Base-by-base conservation (phyloP, 2,888 invertebrate genomes). In the Orthosia gracilis region DNA sequence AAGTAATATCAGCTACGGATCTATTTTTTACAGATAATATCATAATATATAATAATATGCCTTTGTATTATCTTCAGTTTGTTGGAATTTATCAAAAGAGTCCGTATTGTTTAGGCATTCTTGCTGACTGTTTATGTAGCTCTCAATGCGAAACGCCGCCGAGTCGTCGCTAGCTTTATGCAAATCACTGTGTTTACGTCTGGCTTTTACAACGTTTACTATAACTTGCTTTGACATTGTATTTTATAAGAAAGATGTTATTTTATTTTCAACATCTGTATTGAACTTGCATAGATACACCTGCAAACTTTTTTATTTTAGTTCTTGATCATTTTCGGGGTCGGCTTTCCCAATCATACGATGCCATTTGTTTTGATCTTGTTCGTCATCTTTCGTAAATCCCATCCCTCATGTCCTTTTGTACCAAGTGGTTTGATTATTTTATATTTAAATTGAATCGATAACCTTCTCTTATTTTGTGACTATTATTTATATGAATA, bases 131-230 rank as follows among this genome's bases (percentile, higher is more conserved):
- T 62, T 47, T 52, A 45, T 21, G 40, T 40, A 40, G 9, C 40
- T 40, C n/a, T n/a, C 23, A 4, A 13, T n/a, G 11, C 15, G 31
- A 65, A 49, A 68, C 5, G 23, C 18, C 17, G 40, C 40, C 9
- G 40, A n/a, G n/a, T n/a, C 40, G 40, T 69, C n/a, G 5, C 52
- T n/a, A n/a, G 2, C 9, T 21, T 49, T 52, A 40, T n/a, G 15
- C 23, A 69, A 40, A 49, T 18, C 17, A 18, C 1, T 23, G 13
- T 52, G 13, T 68, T 67, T 68, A 52, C 4, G 3, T 45, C n/a
- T 69, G 40, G 31, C 12, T 68, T 52, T 50, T 68, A 50, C 15
- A 23, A 66, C 15, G 69, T 23, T 68, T 17, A 68, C 12, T 23
- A 11, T 18, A 21, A 47, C 18, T 62, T 23, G 7, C 17, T 65